Evolutionary conservation across 2,888 invertebrate genomes (phyloP).

Genomic region (Chymomyza caudatula): DNA sequence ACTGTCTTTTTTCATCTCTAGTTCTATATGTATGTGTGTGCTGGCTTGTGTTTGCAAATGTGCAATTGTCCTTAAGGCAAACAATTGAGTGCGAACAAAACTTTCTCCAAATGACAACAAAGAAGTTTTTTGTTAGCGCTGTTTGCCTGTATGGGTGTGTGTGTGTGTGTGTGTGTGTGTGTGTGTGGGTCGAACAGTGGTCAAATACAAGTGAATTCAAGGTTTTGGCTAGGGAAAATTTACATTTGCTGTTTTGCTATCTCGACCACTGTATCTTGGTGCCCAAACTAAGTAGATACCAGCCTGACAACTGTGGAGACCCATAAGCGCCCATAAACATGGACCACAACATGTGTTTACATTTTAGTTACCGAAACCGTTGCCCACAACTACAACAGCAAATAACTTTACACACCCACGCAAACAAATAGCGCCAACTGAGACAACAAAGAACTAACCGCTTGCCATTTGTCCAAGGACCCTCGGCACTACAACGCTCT

Average conservation of each 20-base stretch:
- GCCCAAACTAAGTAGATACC: not conserved
- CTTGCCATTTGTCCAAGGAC: conserved; percentile 64
- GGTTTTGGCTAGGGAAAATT: not conserved
- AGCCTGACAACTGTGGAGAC: conserved; percentile 9
- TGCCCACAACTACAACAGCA: conserved; percentile 37
- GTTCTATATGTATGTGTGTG: conserved; percentile 19
- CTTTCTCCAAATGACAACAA: conserved; percentile 65
- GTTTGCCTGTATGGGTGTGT: not conserved
- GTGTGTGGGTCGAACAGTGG: not conserved
- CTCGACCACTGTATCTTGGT: not conserved
- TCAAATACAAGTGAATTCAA: not conserved
- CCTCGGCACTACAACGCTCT: conserved; percentile 34
- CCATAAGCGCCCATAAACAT: conserved; percentile 29
- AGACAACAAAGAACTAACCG: conserved; percentile 17
- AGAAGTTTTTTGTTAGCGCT: conserved; percentile 40
- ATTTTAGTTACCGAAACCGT: conserved; percentile 54
- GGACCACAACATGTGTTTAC: conserved; percentile 60
- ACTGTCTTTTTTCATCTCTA: not conserved
- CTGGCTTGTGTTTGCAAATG: conserved; percentile 64
- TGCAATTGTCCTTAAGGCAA: conserved; percentile 70
- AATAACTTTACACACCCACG: conserved; percentile 28
- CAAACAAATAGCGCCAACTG: not conserved
- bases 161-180: not conserved
- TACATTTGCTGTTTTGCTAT: conserved; percentile 15
- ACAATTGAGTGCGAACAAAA: conserved; percentile 76